These are phyloP conservation scores for Halcyon badia DNA, from an alignment of 2,797 vertebrate species.

Conservation along the genomic window DNA sequence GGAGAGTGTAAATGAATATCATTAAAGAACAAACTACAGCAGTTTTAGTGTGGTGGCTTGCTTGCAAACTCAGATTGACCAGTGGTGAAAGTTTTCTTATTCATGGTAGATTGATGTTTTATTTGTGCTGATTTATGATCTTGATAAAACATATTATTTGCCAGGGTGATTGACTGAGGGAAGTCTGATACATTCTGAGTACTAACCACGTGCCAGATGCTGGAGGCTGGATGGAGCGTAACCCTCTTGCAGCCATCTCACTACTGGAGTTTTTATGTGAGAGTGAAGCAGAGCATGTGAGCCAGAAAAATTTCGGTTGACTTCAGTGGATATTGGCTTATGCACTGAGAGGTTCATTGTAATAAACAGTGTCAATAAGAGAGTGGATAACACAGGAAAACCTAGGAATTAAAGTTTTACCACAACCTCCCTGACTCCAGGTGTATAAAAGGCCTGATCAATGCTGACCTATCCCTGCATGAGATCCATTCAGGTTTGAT, in stretches of 20 bases:
- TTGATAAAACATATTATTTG: background rate
- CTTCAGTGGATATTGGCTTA: background rate
- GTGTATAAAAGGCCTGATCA: background rate
- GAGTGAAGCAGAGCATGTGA: background rate
- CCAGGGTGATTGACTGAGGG: background rate
- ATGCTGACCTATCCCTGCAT: background rate
- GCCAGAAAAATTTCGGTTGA: background rate
- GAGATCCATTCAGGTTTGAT: background rate
- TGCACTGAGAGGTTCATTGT: background rate
- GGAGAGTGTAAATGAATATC: background rate
- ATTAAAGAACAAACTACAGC: background rate
- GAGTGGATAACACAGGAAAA: background rate
- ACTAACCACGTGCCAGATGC: background rate
- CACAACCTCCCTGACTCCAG: background rate
- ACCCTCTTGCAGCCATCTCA: background rate
- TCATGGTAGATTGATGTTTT: background rate
- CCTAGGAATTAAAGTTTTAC: background rate
- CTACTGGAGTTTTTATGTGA: background rate
- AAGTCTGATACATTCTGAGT: background rate
- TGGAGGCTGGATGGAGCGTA: background rate
- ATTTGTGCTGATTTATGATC: background rate
- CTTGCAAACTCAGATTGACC: background rate
- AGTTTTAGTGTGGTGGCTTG: background rate
- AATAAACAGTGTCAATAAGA: background rate
- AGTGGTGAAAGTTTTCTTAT: background rate